phyloP scores from a whole-genome alignment of 1,140 invertebrate species.

The Conus ventricosus region DNA sequence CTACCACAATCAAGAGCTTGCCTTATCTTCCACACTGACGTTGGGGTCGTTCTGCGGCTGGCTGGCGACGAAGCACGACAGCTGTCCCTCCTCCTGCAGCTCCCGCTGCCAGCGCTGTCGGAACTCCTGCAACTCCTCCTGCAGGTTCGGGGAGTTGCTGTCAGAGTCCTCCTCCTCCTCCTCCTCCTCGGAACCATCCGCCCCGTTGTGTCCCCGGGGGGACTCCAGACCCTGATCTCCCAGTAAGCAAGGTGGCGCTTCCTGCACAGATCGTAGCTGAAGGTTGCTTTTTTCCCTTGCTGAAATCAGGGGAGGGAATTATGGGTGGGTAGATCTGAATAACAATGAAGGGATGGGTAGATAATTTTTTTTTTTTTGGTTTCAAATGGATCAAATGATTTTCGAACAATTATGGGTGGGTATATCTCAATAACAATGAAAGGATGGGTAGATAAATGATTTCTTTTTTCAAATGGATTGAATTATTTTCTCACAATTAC shows the following conservation, averaged over 20 bases:
- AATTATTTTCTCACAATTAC: too few species aligned
- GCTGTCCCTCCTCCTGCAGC: conserved; percentile 36
- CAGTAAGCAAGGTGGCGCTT: neutral
- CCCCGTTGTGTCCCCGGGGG: neutral
- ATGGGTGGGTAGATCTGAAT: too few species aligned
- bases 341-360: too few species aligned
- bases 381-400: too few species aligned
- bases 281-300: too few species aligned
- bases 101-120: conserved; percentile 67
- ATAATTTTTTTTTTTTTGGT: too few species aligned
- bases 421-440: too few species aligned
- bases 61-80: neutral
- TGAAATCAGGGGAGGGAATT: too few species aligned
- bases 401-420: too few species aligned
- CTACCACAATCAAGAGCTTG: neutral
- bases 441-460: too few species aligned
- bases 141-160: conserved; percentile 46
- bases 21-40: conserved; percentile 35
- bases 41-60: neutral
- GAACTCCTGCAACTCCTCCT: conserved; percentile 62
- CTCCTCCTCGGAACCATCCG: neutral
- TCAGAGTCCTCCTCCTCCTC: conserved; percentile 14
- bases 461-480: too few species aligned
- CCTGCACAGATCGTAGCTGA: neutral
- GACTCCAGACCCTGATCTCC: neutral